Conservation (phyloP, 1,140 invertebrate genomes). For the Drosophila rhopaloa region DNA sequence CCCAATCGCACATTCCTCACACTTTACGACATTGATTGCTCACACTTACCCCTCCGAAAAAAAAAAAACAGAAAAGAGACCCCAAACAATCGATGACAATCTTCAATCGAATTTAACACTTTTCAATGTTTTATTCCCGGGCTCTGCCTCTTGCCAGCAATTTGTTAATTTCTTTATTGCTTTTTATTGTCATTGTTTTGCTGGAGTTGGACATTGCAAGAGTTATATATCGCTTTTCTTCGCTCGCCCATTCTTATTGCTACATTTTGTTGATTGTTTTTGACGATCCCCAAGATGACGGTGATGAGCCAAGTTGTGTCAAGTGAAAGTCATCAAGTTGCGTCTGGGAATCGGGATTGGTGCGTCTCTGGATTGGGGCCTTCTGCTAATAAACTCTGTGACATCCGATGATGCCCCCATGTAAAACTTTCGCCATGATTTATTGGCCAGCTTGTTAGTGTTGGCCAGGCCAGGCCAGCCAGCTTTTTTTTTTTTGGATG, state of each 20-base stretch:
- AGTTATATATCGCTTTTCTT: constrained; percentile 32
- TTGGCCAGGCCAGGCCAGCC: not conserved
- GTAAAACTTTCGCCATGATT: constrained; percentile 75
- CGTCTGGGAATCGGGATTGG: constrained; percentile 58
- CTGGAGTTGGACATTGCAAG: constrained; percentile 17
- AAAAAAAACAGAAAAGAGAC: constrained; percentile 1
- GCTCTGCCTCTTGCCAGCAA: constrained; percentile 34
- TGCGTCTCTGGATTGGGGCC: constrained; percentile 51
- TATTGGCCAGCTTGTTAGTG: constrained; percentile 71
- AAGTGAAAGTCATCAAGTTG: constrained; percentile 19
- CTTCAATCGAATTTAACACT: constrained; percentile 79
- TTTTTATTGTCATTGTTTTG: constrained; percentile 73
- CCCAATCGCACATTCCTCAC: constrained; percentile 30
- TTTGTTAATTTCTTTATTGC: constrained; percentile 82
- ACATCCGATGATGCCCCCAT: constrained; percentile 42
- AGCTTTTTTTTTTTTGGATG: constrained; percentile 37
- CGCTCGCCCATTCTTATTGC: constrained; percentile 60
- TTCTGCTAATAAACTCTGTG: constrained; percentile 53
- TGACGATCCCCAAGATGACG: constrained; percentile 9
- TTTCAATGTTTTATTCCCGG: constrained; percentile 51
- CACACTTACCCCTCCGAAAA: constrained; percentile 18
- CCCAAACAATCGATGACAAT: constrained; percentile 66
- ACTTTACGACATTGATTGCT: constrained; percentile 57
- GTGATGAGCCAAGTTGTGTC: constrained; percentile 23
- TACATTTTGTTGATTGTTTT: constrained; percentile 62